Base-by-base conservation (phyloP, 2,113 vertebrate species). In the Verasper variegatus region DNA sequence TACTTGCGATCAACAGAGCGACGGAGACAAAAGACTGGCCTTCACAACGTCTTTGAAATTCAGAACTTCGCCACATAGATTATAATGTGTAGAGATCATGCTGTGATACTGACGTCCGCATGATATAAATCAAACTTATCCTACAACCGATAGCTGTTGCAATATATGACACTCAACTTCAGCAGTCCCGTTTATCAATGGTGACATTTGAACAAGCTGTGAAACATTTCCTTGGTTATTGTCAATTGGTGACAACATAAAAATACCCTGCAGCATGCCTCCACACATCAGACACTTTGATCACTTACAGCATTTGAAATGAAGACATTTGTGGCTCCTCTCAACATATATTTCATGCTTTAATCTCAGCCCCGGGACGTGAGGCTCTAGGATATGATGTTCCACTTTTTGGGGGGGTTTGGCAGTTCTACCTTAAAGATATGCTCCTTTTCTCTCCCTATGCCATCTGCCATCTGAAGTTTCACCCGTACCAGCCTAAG, bases 391-490 rank as follows among this genome's bases (percentile, higher is more conserved):
- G 89, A 91, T 86, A 83, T 69, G 69, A 87, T 91, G 87, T 83
- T 90, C 89, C 80, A 91, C 87, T 92, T 92, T 92, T 51, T 6
- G 0, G 31, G 27, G 27, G 31, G 31, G 84, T 89, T 89, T 86
- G 88, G 86, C 88, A 86, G 82, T 71, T 84, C 82, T 92, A 91
- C 87, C 86, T 93, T 90, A 81, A 91, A 93, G 91, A 94, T 92
- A 90, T 82, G 88, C 83, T 81, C 71, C 78, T 88, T 85, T 88
- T 88, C 81, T 79, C 76, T 89, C 80, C 76, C 61, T 37, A 31
- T 86, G 85, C 94, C 94, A 94, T 95, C 94, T 95, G 93, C 89
- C 88, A 91, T 89, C 84, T 91, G 87, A 91, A 91, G 92, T 92
- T 92, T 92, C 88, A 92, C 90, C 84, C 76, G 87, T 84, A 89